phyloP scores from a whole-genome alignment of 2,888 invertebrate species.

The Ophioninae sp. region DNA sequence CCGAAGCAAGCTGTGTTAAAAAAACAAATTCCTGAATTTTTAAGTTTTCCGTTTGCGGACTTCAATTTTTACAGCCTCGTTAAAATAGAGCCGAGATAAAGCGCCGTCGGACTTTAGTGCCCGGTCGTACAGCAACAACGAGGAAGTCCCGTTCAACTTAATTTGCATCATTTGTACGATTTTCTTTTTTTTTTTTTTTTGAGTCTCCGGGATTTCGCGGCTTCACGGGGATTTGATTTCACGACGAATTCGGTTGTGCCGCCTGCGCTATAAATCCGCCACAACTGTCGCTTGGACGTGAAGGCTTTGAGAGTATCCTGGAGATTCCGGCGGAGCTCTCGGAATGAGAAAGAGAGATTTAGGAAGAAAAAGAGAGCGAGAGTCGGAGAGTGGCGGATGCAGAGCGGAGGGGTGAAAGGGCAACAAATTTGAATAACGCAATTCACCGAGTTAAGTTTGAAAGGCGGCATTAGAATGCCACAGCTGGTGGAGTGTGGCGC shows the following conservation, averaged over 20 bases:
- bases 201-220: conserved; percentile 1
- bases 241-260: conserved; percentile 24
- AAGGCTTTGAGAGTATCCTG: conserved; percentile 48
- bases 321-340: conserved; percentile 23
- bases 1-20: not conserved
- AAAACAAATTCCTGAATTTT: conserved; percentile 8
- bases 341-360: not conserved
- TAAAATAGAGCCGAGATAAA: conserved; percentile 8
- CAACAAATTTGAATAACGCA: conserved; percentile 75
- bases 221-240: conserved; percentile 24
- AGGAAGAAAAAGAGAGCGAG: conserved; percentile 3
- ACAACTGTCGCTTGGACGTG: conserved; percentile 57
- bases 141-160: not conserved
- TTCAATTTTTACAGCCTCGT: conserved; percentile 11
- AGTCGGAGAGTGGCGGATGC: not conserved
- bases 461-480: conserved; percentile 71
- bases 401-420: conserved; percentile 21
- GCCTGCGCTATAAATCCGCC: conserved; percentile 51
- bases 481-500: conserved; percentile 64
- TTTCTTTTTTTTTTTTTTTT: not conserved
- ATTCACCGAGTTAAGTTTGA: conserved; percentile 74
- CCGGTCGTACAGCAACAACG: not conserved
- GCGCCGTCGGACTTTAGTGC: not conserved
- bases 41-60: conserved; percentile 9
- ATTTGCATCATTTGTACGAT: conserved; percentile 3